Conservation (phyloP, 2,888 invertebrate species). For the Lepidocyrtoides sp. region DNA sequence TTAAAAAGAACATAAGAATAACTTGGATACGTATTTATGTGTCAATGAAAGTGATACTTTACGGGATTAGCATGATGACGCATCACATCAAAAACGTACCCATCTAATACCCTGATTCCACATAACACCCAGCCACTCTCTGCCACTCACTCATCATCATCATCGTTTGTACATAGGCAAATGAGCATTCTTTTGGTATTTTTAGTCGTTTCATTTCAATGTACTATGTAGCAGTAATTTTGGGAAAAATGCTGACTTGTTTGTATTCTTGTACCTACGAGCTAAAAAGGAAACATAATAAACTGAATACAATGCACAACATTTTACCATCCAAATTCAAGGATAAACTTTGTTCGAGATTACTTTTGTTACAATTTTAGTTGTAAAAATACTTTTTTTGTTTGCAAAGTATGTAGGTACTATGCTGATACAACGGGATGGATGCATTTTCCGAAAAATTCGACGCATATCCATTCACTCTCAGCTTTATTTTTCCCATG, state of each 20-base stretch:
- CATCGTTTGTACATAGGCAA: no score
- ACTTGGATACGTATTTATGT: neutral
- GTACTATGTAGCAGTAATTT: conserved; percentile 3
- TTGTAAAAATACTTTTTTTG: neutral
- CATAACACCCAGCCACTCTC: no score
- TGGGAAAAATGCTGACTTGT: neutral
- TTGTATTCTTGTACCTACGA: neutral
- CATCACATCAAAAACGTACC: neutral
- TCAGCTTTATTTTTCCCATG: neutral
- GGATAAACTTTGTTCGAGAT: conserved; percentile 35
- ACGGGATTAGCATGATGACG: neutral
- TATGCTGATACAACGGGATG: neutral
- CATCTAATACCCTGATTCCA: neutral
- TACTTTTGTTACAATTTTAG: conserved; percentile 43
- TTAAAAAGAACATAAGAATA: neutral
- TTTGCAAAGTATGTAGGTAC: neutral
- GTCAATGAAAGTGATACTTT: neutral
- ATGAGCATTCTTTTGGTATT: no score
- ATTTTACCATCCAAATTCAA: neutral
- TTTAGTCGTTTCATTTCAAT: no score
- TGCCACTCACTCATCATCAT: no score
- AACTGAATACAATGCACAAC: neutral
- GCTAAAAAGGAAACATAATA: neutral
- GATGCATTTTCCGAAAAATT: conserved; percentile 24
- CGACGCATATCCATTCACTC: neutral